phyloP scores from a whole-genome alignment of 2,797 vertebrate species.

The Phoebastria nigripes region DNA sequence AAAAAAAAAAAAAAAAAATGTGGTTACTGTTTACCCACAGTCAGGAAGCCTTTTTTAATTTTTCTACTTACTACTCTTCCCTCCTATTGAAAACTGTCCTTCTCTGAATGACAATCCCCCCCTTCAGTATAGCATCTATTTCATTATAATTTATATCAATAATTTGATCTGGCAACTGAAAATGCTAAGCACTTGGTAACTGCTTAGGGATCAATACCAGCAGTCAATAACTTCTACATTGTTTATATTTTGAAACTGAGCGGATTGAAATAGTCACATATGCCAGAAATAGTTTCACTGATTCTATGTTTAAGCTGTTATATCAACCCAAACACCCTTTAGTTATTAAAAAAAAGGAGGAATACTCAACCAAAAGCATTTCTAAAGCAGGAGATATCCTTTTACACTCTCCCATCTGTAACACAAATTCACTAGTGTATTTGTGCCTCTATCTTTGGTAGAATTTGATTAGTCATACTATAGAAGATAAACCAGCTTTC shows the following conservation, averaged over 20 bases:
- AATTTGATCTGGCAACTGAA: constrained; percentile 57
- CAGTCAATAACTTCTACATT: constrained; percentile 20
- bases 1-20: constrained; percentile 64
- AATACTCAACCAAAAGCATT: background rate
- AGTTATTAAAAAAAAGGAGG: background rate
- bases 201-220: constrained; percentile 43
- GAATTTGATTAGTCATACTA: background rate
- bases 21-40: constrained; percentile 84
- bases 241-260: constrained; percentile 8
- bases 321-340: background rate
- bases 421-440: background rate
- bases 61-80: constrained; percentile 51
- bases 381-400: background rate
- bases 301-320: background rate
- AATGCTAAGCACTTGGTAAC: constrained; percentile 52
- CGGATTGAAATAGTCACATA: constrained; percentile 13
- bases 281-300: background rate
- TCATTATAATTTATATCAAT: constrained; percentile 52
- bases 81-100: constrained; percentile 21
- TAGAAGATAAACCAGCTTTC: background rate
- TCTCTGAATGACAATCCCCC: background rate
- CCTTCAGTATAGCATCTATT: background rate
- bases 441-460: background rate
- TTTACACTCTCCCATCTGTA: background rate
- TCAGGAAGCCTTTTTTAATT: constrained; percentile 77